Conservation (phyloP, 1,140 invertebrate species). For the Atta texana region DNA sequence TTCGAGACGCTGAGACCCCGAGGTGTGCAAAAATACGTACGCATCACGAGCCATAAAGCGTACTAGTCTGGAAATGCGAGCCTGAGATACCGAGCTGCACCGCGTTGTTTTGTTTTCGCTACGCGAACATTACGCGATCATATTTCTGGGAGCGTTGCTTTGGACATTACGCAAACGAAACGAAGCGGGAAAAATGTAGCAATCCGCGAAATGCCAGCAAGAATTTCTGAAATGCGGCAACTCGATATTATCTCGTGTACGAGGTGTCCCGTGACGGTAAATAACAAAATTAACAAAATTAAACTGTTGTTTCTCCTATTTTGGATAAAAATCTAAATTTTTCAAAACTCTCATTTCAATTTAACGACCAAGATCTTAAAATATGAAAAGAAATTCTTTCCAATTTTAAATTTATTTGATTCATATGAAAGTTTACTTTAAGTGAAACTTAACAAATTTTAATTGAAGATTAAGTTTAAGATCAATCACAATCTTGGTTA, state of each 20-base stretch:
- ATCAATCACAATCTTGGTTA: not conserved
- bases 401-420: too few species aligned
- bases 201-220: conserved; percentile 20
- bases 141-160: conserved; percentile 14
- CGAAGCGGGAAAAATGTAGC: conserved; percentile 30
- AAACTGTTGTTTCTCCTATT: not conserved
- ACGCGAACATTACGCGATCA: conserved; percentile 15
- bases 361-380: not conserved
- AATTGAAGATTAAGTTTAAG: not conserved
- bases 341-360: not conserved
- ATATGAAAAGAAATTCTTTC: too few species aligned
- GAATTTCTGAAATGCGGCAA: conserved; percentile 27
- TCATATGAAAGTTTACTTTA: too few species aligned
- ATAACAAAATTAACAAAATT: not conserved
- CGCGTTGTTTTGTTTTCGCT: conserved; percentile 4
- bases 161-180: conserved; percentile 25
- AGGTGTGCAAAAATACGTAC: conserved; percentile 4
- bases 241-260: conserved; percentile 3
- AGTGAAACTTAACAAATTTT: too few species aligned
- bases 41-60: not conserved
- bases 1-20: not conserved
- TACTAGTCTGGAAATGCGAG: conserved; percentile 1
- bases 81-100: not conserved
- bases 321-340: not conserved
- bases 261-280: not conserved